Conservation (phyloP, 2,888 invertebrate genomes). For the Rhagophthalmus giganteus region DNA sequence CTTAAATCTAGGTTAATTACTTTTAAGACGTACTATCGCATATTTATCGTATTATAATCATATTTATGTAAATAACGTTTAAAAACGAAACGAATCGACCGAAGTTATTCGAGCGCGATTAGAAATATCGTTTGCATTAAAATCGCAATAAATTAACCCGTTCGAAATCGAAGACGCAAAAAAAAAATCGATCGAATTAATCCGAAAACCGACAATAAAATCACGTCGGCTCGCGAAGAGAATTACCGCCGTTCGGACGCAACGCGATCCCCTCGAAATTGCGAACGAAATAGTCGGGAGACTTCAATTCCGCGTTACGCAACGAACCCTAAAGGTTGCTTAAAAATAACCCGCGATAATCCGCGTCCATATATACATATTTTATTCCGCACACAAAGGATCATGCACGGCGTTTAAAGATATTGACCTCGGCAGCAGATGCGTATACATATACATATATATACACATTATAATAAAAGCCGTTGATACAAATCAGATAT, state of each 20-base stretch:
- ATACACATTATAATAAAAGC: slow-evolving; percentile 18
- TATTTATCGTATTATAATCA: slow-evolving; percentile 21
- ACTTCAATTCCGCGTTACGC: not conserved
- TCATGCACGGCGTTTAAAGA: slow-evolving; percentile 18
- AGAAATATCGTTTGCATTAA: too few species aligned
- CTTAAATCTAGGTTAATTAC: slow-evolving; percentile 26
- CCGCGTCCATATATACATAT: not conserved
- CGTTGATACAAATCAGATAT: slow-evolving; percentile 33
- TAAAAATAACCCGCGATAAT: too few species aligned
- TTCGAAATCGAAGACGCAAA: not conserved
- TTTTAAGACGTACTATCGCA: slow-evolving; percentile 19
- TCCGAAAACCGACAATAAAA: too few species aligned
- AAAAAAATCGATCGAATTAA: slow-evolving; percentile 4
- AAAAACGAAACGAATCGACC: too few species aligned
- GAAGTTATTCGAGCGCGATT: too few species aligned
- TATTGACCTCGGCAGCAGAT: slow-evolving; percentile 27
- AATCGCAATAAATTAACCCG: too few species aligned
- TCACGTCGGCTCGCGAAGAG: too few species aligned
- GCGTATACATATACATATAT: too few species aligned
- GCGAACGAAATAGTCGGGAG: not conserved
- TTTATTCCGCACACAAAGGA: slow-evolving; percentile 11
- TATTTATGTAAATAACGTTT: slow-evolving; percentile 22
- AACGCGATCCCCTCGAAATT: too few species aligned
- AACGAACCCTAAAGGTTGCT: not conserved
- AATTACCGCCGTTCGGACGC: too few species aligned